These are phyloP conservation scores for Spialia ferax DNA, from an alignment of 2,888 invertebrate species.

Conservation along the genomic window DNA sequence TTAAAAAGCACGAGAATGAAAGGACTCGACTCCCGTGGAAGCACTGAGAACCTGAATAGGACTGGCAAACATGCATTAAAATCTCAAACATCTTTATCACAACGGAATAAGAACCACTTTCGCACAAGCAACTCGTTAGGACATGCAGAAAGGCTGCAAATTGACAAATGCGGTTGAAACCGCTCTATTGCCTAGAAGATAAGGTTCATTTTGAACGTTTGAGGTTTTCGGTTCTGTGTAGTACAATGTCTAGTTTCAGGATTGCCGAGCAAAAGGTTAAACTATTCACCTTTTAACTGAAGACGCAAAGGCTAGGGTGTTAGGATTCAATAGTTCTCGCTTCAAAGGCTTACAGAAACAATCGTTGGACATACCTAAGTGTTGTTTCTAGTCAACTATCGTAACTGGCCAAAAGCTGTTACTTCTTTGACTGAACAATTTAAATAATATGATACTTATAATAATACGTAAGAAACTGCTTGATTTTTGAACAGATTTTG, in stretches of 20 bases:
- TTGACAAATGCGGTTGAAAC: constrained; percentile 21
- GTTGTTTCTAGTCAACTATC: background rate
- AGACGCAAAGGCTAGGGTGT: constrained; percentile 41
- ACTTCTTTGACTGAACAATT: background rate
- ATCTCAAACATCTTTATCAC: constrained; percentile 47
- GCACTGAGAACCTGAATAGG: constrained; percentile 65
- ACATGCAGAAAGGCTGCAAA: constrained; percentile 23
- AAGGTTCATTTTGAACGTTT: background rate
- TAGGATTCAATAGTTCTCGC: constrained; percentile 35
- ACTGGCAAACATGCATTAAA: constrained; percentile 49
- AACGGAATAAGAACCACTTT: constrained; percentile 36
- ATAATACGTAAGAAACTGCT: too few species aligned
- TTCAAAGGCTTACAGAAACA: background rate
- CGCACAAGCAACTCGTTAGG: constrained; percentile 19
- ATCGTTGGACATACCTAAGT: background rate
- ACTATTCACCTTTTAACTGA: constrained; percentile 60
- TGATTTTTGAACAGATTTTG: too few species aligned
- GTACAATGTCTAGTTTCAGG: constrained; percentile 69
- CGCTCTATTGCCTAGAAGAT: background rate
- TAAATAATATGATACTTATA: too few species aligned
- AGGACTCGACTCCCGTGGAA: constrained; percentile 73
- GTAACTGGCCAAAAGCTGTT: background rate
- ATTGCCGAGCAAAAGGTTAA: constrained; percentile 70
- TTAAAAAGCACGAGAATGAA: constrained; percentile 76
- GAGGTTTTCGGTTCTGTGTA: background rate